A percentile compares a stretch with the other conserved stretches of the same genome.
phyloP scores from a whole-genome alignment of 2,888 invertebrate species.

The Thelaira solivaga region DNA sequence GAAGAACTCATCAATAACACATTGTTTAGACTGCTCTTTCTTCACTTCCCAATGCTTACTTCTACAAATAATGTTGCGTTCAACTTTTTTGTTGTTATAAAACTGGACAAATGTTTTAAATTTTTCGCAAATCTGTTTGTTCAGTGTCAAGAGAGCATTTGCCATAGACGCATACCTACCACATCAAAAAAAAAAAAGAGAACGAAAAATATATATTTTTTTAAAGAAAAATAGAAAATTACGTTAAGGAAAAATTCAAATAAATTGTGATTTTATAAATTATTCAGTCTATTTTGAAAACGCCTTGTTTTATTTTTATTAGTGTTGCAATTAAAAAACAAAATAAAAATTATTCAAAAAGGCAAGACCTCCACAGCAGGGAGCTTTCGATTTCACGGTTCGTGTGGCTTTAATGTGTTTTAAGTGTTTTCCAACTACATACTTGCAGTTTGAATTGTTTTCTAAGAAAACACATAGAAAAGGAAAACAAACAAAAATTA shows the following conservation, averaged over 20 bases:
- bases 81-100: slow-evolving; percentile 29
- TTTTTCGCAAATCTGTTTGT: slow-evolving; percentile 34
- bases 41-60: neutral
- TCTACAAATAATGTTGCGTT: neutral
- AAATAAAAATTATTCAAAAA: neutral
- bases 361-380: neutral
- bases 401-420: slow-evolving; percentile 12
- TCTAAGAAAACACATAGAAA: neutral
- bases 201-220: neutral
- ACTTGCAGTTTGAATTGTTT: neutral
- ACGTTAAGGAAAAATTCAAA: neutral
- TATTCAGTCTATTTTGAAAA: too few species aligned
- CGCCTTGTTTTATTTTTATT: too few species aligned
- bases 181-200: neutral
- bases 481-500: neutral
- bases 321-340: too few species aligned
- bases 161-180: slow-evolving; percentile 27
- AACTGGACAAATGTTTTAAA: slow-evolving; percentile 44
- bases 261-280: too few species aligned
- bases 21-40: slow-evolving; percentile 44
- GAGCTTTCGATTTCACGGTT: neutral
- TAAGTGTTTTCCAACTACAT: neutral
- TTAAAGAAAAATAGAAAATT: neutral
- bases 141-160: slow-evolving; percentile 47
- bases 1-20: neutral